These are phyloP conservation scores for Hoplodrina blanda DNA, from an alignment of 2,888 invertebrate species.

Conservation along the genomic window DNA sequence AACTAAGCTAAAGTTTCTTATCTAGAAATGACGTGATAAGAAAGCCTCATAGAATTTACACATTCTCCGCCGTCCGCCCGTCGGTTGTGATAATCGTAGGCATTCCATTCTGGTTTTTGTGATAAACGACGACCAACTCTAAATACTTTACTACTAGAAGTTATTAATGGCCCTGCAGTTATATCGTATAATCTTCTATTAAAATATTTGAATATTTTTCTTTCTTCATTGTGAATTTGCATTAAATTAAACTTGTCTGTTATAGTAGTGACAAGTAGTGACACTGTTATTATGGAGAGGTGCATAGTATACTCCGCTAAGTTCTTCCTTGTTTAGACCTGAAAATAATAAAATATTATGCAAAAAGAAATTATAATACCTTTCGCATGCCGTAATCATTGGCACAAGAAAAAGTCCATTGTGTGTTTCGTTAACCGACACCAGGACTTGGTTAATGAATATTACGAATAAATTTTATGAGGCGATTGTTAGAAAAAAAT, in stretches of 20 bases:
- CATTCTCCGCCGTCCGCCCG: conserved; percentile 10
- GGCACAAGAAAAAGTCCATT: not conserved
- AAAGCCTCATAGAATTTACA: conserved; percentile 32
- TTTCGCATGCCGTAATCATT: not conserved
- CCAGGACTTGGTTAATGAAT: too few relatives aligned
- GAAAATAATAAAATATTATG: conserved; percentile 41
- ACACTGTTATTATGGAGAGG: conserved; percentile 67
- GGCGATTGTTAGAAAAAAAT: too few relatives aligned
- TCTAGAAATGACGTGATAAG: conserved; percentile 62
- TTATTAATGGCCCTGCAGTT: conserved; percentile 56
- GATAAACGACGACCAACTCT: not conserved
- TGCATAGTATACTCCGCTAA: conserved; percentile 58
- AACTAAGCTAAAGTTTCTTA: conserved; percentile 44
- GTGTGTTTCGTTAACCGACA: not conserved
- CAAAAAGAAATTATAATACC: not conserved
- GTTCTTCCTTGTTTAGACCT: conserved; percentile 62
- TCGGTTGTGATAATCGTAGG: conserved; percentile 24
- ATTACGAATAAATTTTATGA: too few relatives aligned
- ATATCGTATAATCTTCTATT: conserved; percentile 31
- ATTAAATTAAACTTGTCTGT: conserved; percentile 66
- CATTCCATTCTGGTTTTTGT: conserved; percentile 8
- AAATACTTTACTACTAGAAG: conserved; percentile 4
- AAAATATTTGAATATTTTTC: conserved; percentile 66
- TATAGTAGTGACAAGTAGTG: not conserved
- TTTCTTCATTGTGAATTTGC: conserved; percentile 73